Conservation (phyloP, 1,140 invertebrate genomes). For the Drosophila parabipectinata region DNA sequence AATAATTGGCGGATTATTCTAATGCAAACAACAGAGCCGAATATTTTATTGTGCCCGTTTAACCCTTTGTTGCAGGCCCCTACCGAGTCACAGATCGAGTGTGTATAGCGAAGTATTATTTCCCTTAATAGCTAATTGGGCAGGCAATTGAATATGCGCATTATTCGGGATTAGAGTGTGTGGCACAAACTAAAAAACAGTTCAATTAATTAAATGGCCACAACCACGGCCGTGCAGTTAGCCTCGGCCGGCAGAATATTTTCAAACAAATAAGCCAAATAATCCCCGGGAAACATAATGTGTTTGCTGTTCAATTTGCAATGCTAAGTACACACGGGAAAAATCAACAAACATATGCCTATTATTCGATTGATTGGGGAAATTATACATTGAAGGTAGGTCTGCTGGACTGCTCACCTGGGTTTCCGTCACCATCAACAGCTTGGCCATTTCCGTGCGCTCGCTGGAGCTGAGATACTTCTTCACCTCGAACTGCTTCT, state of each 20-base stretch:
- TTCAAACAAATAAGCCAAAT: constrained; percentile 35
- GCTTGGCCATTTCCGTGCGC: constrained; percentile 95
- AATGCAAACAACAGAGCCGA: constrained; percentile 12
- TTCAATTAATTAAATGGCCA: constrained; percentile 42
- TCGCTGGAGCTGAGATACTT: constrained; percentile 98
- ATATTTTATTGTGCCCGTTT: not conserved
- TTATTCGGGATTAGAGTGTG: constrained; percentile 35
- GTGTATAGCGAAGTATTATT: not conserved
- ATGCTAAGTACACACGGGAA: not conserved
- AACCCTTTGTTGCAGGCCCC: not conserved
- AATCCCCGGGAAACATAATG: constrained; percentile 15
- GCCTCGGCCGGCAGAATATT: constrained; percentile 16
- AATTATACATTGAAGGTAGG: not conserved
- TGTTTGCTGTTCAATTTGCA: constrained; percentile 6
- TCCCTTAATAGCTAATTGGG: constrained; percentile 29
- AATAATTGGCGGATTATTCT: constrained; percentile 33
- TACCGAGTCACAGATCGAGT: not conserved
- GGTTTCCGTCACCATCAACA: constrained; percentile 97
- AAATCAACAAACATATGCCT: constrained; percentile 7
- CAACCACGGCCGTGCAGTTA: constrained; percentile 4
- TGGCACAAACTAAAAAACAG: constrained; percentile 7
- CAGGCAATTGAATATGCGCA: constrained; percentile 24
- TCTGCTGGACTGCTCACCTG: constrained; percentile 88
- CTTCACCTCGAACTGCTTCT: constrained; percentile 97
- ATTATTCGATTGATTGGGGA: not conserved